A percentile compares a stretch with the other conserved stretches of the same genome.
phyloP scores from a whole-genome alignment of 2,888 invertebrate genomes.

The Galerucella pusilla region DNA sequence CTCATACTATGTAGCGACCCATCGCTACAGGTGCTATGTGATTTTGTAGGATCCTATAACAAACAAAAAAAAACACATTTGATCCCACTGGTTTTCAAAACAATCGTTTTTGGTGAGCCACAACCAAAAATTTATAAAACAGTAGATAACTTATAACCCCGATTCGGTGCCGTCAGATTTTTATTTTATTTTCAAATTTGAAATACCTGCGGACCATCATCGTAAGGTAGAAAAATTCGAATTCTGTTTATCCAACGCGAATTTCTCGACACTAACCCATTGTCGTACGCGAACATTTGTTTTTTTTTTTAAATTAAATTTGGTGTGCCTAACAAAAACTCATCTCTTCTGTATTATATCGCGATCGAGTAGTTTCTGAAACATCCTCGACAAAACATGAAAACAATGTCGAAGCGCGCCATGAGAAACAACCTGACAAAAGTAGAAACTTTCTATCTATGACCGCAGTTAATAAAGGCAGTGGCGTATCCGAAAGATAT shows the following conservation, averaged over 20 bases:
- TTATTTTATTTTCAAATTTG: neutral
- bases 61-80: slow-evolving; percentile 26
- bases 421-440: slow-evolving; percentile 37
- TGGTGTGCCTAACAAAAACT: no score
- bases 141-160: no score
- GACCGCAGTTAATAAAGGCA: slow-evolving; percentile 31
- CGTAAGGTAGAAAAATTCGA: slow-evolving; percentile 54
- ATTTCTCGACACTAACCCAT: slow-evolving; percentile 39
- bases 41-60: slow-evolving; percentile 65
- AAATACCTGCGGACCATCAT: slow-evolving; percentile 42
- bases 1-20: slow-evolving; percentile 84
- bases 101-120: no score
- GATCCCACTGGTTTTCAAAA: no score
- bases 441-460: slow-evolving; percentile 44
- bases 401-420: slow-evolving; percentile 7
- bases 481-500: neutral
- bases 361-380: neutral
- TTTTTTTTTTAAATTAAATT: no score
- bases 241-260: slow-evolving; percentile 54
- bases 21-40: slow-evolving; percentile 74
- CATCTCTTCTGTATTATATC: slow-evolving; percentile 8
- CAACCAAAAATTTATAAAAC: no score
- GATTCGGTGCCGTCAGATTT: neutral
- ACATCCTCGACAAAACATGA: slow-evolving; percentile 9
- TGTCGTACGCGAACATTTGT: slow-evolving; percentile 43